Conservation (phyloP, 2,888 invertebrate species). For the Argyra leucocephala region DNA sequence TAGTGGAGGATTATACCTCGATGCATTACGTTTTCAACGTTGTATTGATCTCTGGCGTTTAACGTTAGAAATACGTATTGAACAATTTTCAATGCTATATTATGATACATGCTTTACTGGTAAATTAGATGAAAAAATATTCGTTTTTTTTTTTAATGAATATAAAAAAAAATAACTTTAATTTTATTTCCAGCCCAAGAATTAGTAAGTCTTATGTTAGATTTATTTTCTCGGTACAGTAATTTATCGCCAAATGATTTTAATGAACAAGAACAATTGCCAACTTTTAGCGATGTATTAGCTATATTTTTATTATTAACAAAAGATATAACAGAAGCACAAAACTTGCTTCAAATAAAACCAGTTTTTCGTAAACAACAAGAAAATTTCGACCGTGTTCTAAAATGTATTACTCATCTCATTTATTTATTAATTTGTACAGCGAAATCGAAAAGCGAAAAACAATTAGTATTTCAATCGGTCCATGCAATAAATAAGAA, state of each 20-base stretch:
- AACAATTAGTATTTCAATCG: constrained; percentile 40
- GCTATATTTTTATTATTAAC: constrained; percentile 60
- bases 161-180: no score
- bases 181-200: constrained; percentile 58
- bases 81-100: constrained; percentile 64
- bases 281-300: constrained; percentile 59
- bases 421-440: constrained; percentile 58
- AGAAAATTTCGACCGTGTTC: constrained; percentile 69
- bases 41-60: constrained; percentile 83
- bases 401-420: constrained; percentile 71
- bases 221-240: constrained; percentile 53
- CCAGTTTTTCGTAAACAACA: constrained; percentile 69
- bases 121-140: not conserved
- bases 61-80: constrained; percentile 68
- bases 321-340: constrained; percentile 51
- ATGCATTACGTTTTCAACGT: constrained; percentile 64
- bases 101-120: constrained; percentile 66
- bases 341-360: constrained; percentile 47
- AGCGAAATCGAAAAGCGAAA: constrained; percentile 47
- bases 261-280: constrained; percentile 47
- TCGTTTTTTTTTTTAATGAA: no score
- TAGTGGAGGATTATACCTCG: constrained; percentile 63
- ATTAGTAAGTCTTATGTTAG: constrained; percentile 72
- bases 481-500: constrained; percentile 46
- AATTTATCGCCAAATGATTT: constrained; percentile 44